Base-by-base conservation (phyloP, 1,140 invertebrate species). In the Araneus ventricosus region DNA sequence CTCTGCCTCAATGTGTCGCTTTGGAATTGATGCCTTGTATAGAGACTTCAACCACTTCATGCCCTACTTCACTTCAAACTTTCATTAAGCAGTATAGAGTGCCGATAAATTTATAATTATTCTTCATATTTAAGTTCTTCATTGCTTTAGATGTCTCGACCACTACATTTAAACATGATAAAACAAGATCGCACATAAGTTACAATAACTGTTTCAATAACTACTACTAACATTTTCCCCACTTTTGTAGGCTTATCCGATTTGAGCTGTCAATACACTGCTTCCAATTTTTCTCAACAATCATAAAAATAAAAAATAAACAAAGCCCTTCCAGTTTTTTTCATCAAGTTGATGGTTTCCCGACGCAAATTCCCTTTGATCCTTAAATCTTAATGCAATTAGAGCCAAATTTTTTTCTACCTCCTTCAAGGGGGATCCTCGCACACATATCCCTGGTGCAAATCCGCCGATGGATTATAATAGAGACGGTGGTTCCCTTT, bases 391-490 rank as follows among this genome's bases (percentile, higher is more conserved):
- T 75, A 75, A 75, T 75, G 70, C 70, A 75, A 75, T 75, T 75
- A 75, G 70, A 75, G 14, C 30, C 70, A 3, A 30, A 27, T 14
- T 22, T 27, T 75, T 22, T 82, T 22, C 7, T 22, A 39, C 24
- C 30, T 17, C 30, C 8, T 14, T 34, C 39, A n/a, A n/a, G 41
- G 10, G 22, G 22, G 1, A 80, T 30, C 34, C 34, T 75, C 20
- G 45, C 17, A 3, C 45, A 14, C 45, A 82, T 52, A 82, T 82
- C 80, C 39, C 45, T 20, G 45, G 45, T 45, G 80, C 80, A 82
- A 82, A 82, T 82, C 80, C 80, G 37, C 24, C 2, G 80, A 82
- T 52, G 80, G 70, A 82, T 82, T 45, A 82, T 82, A 45, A 82
- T 82, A 27, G 80, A 82, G 41, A 52, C 80, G 10, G 41, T 41